phyloP scores from a whole-genome alignment of 2,888 invertebrate genomes.

The Drosophila setosimentum region DNA sequence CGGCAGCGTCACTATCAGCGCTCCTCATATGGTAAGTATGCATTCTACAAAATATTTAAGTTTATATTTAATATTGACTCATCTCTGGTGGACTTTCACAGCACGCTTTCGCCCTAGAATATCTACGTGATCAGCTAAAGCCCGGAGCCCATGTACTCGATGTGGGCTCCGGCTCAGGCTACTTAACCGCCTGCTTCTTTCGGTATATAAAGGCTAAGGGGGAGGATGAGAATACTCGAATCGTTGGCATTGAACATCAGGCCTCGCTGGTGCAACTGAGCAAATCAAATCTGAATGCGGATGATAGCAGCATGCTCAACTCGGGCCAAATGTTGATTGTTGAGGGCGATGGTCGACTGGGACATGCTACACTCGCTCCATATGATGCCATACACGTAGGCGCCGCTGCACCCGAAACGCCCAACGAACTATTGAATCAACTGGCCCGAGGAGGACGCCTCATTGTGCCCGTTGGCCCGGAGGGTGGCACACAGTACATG shows the following conservation, averaged over 20 bases:
- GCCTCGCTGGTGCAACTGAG: conserved; percentile 92
- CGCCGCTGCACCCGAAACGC: conserved; percentile 93
- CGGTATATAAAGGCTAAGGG: conserved; percentile 89
- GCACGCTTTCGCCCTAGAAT: conserved; percentile 97
- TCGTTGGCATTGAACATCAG: conserved; percentile 96
- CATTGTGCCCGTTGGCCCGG: conserved; percentile 95
- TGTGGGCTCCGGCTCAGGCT: conserved; percentile 97
- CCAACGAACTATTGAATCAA: conserved; percentile 88
- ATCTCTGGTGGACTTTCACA: background rate
- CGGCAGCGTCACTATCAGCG: conserved; percentile 97
- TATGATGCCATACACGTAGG: conserved; percentile 98
- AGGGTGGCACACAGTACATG: conserved; percentile 94
- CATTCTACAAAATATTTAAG: background rate
- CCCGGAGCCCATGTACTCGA: conserved; percentile 93
- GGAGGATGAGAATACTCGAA: conserved; percentile 85
- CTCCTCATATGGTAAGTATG: conserved; percentile 95
- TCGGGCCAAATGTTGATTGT: conserved; percentile 89
- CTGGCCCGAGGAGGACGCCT: conserved; percentile 90
- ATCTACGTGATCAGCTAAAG: conserved; percentile 91
- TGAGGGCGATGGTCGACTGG: conserved; percentile 96
- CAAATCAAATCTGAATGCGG: conserved; percentile 90
- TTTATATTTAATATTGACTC: background rate
- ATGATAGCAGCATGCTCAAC: conserved; percentile 89
- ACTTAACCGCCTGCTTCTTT: conserved; percentile 96
- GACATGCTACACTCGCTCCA: conserved; percentile 90